Base-by-base conservation (phyloP, 1,140 invertebrate genomes). In the Scaptomyza graminum region DNA sequence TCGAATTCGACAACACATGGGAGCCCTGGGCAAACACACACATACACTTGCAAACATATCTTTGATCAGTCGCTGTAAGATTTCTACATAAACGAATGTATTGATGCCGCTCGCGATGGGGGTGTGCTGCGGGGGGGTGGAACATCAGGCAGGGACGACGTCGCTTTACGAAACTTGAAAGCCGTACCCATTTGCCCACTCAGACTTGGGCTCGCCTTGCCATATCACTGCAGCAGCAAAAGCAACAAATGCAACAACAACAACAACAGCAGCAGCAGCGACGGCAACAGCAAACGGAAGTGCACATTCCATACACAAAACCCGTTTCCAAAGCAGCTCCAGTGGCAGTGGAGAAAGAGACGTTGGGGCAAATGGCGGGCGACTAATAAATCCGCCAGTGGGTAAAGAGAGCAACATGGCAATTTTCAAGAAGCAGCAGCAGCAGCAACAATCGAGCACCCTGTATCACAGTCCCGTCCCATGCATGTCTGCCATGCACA, bases 221-320 rank as follows among this genome's bases (percentile, higher is more conserved):
- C 60, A 61, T 70, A 70, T 65, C 68, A 60, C 54, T 66, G 54
- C 62, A 34, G 66, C 84, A 34, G 63, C 47, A 47, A 62, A 66
- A 49, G 56, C 73, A 63, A 72, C 67, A 71, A 52, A 72, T 64
- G 25, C 44, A 37, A 18, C 18, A 59, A 22, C 47, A 44, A 22
- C 63, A 44, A 51, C 70, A 59, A 55, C 76, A 7, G 28, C 28
- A 31, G 18, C 18, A 22, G 18, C 18, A 22, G 18, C 18, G 18
- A n/a, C 18, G 18, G 56, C 76, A 66, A 72, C 67, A 84, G 67
- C 79, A 90, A 90, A 90, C 88, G 88, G 88, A 90, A 90, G 88
- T 90, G 88, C 88, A 90, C 88, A 90, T 90, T 88, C 88, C 88
- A 90, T 70, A 75, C 82, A 80, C 62, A 70, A 90, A 87, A 90